Conservation (phyloP, 2,113 vertebrate species). For the Bettongia penicillata region DNA sequence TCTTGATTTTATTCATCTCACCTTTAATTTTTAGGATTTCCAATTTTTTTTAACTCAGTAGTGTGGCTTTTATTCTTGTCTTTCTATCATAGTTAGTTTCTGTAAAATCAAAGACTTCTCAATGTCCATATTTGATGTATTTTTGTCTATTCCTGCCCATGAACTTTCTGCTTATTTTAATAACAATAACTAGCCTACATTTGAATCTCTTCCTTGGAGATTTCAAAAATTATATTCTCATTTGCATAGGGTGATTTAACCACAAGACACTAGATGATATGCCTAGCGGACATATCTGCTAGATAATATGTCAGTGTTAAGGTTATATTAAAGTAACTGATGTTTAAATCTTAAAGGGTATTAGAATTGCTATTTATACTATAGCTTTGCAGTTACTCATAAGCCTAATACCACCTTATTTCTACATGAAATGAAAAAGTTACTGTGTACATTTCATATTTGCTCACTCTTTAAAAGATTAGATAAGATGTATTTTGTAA, state of each 20-base stretch:
- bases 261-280: background rate
- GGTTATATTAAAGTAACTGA: conserved; percentile 1
- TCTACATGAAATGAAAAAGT: background rate
- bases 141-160: background rate
- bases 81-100: conserved; percentile 6
- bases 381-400: conserved; percentile 10
- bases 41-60: background rate
- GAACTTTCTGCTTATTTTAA: conserved; percentile 27
- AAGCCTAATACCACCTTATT: background rate
- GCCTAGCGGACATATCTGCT: too few species aligned
- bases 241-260: background rate
- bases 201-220: conserved; percentile 10
- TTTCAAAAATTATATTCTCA: conserved; percentile 31
- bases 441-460: background rate
- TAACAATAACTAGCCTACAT: conserved; percentile 1
- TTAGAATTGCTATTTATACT: background rate
- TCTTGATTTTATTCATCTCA: too few species aligned
- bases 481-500: background rate
- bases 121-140: background rate
- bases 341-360: conserved; percentile 27
- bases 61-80: background rate
- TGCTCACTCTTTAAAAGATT: background rate
- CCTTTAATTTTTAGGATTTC: too few species aligned
- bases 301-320: background rate
- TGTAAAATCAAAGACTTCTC: background rate